phyloP scores from a whole-genome alignment of 37 sponge, comb jelly and placozoan species.

The Halichondria panicea region DNA sequence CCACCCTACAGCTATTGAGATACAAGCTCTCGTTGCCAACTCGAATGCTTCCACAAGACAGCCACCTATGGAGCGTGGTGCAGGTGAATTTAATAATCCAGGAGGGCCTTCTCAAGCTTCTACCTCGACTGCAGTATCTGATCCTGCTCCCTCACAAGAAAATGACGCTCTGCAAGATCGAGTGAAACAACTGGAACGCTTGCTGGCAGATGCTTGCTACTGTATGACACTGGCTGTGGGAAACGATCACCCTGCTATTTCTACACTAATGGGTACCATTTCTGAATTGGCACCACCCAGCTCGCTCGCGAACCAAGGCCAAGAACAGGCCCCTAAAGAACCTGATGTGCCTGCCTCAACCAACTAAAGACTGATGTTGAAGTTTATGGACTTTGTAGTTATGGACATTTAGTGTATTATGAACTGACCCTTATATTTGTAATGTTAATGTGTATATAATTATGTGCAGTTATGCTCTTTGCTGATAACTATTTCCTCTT shows the following conservation, averaged over 20 bases:
- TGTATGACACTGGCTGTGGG: conserved; percentile 72
- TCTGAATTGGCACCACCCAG: conserved; percentile 57
- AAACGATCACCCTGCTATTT: conserved; percentile 57
- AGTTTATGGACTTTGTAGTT: no score
- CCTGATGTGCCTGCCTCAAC: no score
- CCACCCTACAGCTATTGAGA: conserved; percentile 46
- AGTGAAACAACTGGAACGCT: conserved; percentile 50
- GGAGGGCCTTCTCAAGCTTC: no score
- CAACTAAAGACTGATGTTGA: no score
- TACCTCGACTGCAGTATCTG: no score
- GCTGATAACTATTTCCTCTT: no score
- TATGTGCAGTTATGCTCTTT: no score
- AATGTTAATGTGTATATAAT: no score
- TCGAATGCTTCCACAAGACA: neutral
- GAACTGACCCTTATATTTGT: no score
- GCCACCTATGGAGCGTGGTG: neutral
- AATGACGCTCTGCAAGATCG: conserved; percentile 46
- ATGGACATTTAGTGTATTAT: no score
- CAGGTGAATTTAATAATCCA: neutral
- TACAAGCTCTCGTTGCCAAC: conserved; percentile 28
- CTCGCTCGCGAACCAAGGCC: conserved; percentile 43
- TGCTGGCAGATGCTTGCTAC: conserved; percentile 66
- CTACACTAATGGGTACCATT: conserved; percentile 52
- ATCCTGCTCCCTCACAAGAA: conserved; percentile 8
- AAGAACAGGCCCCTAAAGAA: neutral